Evolutionary conservation across 2,797 vertebrate genomes (phyloP), one percentile per base, ranked within the genome.

Genomic region (Enteromius mattozi): DNA sequence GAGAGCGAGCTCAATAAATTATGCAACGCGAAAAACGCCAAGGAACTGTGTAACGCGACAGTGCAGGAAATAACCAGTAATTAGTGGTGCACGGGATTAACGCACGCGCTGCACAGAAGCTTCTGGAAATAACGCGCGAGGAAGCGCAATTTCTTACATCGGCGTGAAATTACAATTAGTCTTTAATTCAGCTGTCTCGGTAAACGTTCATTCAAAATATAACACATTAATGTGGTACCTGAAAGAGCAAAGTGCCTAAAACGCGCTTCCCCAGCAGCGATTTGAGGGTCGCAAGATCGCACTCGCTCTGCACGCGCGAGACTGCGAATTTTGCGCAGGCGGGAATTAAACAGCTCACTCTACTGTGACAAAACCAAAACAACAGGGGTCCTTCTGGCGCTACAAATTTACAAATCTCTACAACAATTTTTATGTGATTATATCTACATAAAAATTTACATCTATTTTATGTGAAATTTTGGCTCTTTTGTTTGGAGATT

Each of bases 261-360:
- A 83, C 61, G 33, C 45, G 72, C 47, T 40, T 66, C 30, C 71
- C 45, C 4, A 3, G 2, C 14, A 37, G 45, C 71, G 71, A 76
- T 51, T 49, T 56, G 69, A 81, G 24, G 27, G 69, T 63, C 56
- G 69, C 65, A 37, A 71, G 51, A 33, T 72, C 42, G 17, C 59
- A 54, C 54, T 74, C 70, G 80, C 27, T 81, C 37, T 63, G 40
- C 81, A 83, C 33, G 56, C 72, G 33, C 30, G 56, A 82, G 42
- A 75, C 33, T 40, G 16, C 0, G 45, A 82, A 88, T 94, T 94
- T 88, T 79, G 89, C 83, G 90, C 94, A 94, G 94, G 95, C 94
- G 77, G 16, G n/a, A 3, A 24, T 17, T 75, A 85, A 90, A 0
- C 0, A 0, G 45, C 77, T 47, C 9, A 21, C 9, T 10, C 40